phyloP scores from a whole-genome alignment of 2,797 vertebrate genomes.

The Syndactyla subalaris region DNA sequence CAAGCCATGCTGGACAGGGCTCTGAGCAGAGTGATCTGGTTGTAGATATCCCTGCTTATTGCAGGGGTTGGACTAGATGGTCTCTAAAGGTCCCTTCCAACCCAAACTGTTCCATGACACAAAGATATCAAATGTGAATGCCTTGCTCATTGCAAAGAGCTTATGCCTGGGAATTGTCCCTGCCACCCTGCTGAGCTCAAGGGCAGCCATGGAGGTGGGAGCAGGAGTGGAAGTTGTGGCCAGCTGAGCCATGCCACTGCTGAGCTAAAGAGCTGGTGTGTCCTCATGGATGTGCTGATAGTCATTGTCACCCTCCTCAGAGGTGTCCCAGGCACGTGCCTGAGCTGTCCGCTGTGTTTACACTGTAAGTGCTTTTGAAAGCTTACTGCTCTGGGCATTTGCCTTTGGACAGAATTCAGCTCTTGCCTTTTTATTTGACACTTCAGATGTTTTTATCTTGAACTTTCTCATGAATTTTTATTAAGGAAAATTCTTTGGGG shows the following conservation, averaged over 20 bases:
- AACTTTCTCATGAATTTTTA: constrained; percentile 51
- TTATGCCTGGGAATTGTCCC: background rate
- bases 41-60: background rate
- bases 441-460: constrained; percentile 7
- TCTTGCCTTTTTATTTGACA: background rate
- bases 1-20: rapidly evolving
- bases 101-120: background rate
- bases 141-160: background rate
- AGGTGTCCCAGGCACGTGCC: background rate
- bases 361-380: constrained; percentile 9
- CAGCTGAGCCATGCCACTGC: background rate
- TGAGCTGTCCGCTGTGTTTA: background rate
- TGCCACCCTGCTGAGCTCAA: background rate
- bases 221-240: background rate
- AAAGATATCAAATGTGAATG: background rate
- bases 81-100: background rate
- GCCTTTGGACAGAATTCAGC: constrained; percentile 25
- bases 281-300: background rate
- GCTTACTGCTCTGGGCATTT: background rate
- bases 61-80: background rate
- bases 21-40: background rate
- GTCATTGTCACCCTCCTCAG: background rate
- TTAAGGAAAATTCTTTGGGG: background rate
- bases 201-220: background rate
- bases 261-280: background rate